A percentile compares a stretch with the other conserved stretches of the same genome.
Evolutionary conservation across 2,113 vertebrate genomes (phyloP).

Genomic region (Dascyllus trimaculatus): DNA sequence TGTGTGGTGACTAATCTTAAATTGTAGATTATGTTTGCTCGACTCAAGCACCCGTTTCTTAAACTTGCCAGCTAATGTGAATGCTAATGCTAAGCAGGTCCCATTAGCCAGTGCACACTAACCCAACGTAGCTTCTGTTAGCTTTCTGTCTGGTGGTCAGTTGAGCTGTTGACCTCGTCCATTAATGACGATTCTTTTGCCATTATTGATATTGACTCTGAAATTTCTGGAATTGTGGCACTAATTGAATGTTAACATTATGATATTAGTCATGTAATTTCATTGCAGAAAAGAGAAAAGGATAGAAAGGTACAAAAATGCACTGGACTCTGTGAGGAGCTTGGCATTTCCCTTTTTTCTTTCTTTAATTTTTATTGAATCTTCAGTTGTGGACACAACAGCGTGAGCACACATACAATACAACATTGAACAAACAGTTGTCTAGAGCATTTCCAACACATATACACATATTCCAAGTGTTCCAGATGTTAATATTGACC

Average conservation of each 20-base stretch:
- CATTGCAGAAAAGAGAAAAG: background rate
- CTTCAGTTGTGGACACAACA: constrained; percentile 24
- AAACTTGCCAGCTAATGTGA: too few relatives aligned
- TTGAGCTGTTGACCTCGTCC: too few relatives aligned
- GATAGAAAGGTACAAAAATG: background rate
- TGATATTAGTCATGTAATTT: background rate
- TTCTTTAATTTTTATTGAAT: background rate
- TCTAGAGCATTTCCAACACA: constrained; percentile 14
- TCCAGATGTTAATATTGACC: background rate
- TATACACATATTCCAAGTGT: constrained; percentile 25
- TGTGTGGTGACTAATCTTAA: too few relatives aligned
- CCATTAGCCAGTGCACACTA: too few relatives aligned
- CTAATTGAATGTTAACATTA: background rate
- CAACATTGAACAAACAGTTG: constrained; percentile 28
- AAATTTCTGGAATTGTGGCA: too few relatives aligned
- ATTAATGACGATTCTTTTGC: too few relatives aligned
- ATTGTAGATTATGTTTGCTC: too few relatives aligned
- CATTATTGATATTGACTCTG: too few relatives aligned
- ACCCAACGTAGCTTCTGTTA: too few relatives aligned
- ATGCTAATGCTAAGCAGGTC: too few relatives aligned
- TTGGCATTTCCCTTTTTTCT: background rate
- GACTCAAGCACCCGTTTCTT: too few relatives aligned
- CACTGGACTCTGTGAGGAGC: background rate
- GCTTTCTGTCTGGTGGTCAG: too few relatives aligned
- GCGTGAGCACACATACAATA: constrained; percentile 20